Percentiles rank a stretch among this genome's conserved stretches.
Conservation (phyloP, 1,140 invertebrate genomes). For the Apis cerana region DNA sequence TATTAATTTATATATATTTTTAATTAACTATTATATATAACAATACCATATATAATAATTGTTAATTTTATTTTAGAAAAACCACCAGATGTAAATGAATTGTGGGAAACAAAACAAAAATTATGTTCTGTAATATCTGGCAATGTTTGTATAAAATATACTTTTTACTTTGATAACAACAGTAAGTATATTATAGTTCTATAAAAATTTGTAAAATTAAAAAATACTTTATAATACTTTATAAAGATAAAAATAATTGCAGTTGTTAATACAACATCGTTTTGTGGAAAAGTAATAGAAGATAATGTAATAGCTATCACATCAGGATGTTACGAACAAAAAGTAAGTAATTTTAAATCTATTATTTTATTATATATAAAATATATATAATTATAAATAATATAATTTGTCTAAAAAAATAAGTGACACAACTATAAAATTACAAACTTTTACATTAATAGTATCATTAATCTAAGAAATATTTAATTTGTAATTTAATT, state of each 20-base stretch:
- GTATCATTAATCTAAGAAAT: too few relatives aligned
- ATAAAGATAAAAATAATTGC: constrained; percentile 26
- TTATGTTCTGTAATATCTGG: constrained; percentile 35
- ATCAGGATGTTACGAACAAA: constrained; percentile 62
- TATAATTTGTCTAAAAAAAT: neutral
- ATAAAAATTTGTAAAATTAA: neutral
- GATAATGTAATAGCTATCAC: constrained; percentile 47
- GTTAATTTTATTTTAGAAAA: constrained; percentile 19
- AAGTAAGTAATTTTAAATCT: constrained; percentile 49
- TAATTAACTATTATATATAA: neutral
- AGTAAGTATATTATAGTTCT: constrained; percentile 53
- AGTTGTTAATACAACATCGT: constrained; percentile 65
- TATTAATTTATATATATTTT: neutral
- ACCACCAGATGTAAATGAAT: constrained; percentile 49
- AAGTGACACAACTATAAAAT: too few relatives aligned
- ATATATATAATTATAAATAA: neutral
- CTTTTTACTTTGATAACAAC: constrained; percentile 56
- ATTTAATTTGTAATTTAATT: too few relatives aligned
- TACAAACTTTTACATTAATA: too few relatives aligned
- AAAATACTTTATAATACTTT: neutral
- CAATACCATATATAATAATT: neutral
- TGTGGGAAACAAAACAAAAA: constrained; percentile 27
- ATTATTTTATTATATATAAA: neutral
- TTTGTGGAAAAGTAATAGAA: constrained; percentile 68
- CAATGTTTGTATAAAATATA: constrained; percentile 67